A percentile compares a stretch with the other conserved stretches of the same genome.
These are phyloP conservation scores for Urechis unicinctus DNA, from an alignment of 2,888 invertebrate species.

Conservation along the genomic window DNA sequence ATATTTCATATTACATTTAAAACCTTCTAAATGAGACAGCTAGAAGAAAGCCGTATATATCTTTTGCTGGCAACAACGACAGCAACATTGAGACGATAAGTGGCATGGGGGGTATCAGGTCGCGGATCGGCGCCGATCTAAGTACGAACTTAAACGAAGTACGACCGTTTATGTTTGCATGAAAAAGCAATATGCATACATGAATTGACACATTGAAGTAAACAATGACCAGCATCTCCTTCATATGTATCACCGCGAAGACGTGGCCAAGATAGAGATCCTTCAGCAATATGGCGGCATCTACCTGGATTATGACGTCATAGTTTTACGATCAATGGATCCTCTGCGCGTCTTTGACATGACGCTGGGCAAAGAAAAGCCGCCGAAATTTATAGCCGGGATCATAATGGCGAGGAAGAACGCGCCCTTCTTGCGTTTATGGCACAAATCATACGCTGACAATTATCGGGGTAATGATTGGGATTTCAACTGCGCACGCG, in stretches of 20 bases:
- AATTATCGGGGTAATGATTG: constrained; percentile 19
- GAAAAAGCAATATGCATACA: constrained; percentile 11
- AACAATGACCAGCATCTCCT: constrained; percentile 10
- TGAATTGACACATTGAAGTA: constrained; percentile 6
- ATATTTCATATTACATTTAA: no score
- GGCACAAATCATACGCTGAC: constrained; percentile 17
- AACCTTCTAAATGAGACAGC: no score
- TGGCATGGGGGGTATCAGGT: constrained; percentile 25
- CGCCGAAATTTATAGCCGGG: constrained; percentile 19
- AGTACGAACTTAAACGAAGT: no score
- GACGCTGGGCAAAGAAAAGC: constrained; percentile 18
- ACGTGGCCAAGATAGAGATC: constrained; percentile 21
- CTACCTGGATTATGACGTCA: constrained; percentile 23
- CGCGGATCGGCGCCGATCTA: no score
- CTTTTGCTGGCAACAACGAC: constrained; percentile 20
- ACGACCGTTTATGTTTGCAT: constrained; percentile 6
- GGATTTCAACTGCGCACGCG: constrained; percentile 21
- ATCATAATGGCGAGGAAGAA: constrained; percentile 16
- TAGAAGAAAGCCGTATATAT: no score
- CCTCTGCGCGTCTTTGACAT: constrained; percentile 17
- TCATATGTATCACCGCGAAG: constrained; percentile 17
- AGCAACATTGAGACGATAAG: constrained; percentile 20
- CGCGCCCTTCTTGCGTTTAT: constrained; percentile 14
- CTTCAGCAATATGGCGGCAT: constrained; percentile 22
- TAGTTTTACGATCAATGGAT: constrained; percentile 18